Base-by-base conservation (phyloP, 64 coral and sea anemone genomes). In the Pocillopora damicornis region DNA sequence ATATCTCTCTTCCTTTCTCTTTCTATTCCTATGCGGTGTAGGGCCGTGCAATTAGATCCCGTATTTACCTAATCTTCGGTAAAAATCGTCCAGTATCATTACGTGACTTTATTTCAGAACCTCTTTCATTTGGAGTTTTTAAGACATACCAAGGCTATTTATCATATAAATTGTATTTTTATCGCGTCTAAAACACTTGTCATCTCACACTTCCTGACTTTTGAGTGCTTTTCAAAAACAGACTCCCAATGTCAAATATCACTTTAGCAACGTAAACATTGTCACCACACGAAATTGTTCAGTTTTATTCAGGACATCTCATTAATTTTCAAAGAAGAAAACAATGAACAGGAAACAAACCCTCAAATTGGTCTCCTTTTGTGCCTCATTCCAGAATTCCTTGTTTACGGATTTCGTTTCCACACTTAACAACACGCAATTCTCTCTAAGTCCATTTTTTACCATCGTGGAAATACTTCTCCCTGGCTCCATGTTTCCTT, bases 311-410 rank as follows among this genome's bases (percentile, higher is more conserved):
- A 72, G 57, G 81, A 85, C 81, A 85, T 85, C 81, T 85, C 65
- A 85, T 85, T 85, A 85, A 73, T 85, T 85, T 85, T 85, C 64
- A 85, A 85, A 65, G 38, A 85, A 85, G 69, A 85, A 18, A 72
- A 85, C 81, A 85, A 85, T 23, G 65, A n/a, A 85, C 81, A 85
- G 81, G 81, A 85, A 85, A 58, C 81, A 73, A 17, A 58, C 64
- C 45, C 81, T 85, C 26, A 85, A 73, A 85, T 30, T 72, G 22
- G 37, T 65, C 65, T 73, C 22, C 67, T 73, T 61, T 61, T 8
- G 63, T 72, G 37, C 81, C 36, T 73, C 68, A 66, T 71, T 23
- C 67, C 67, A 71, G 67, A 66, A 85, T 42, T 72, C 36, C 5
- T 71, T 85, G 71, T 85, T 56, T 72, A 37, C 81, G 81, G 81